Evolutionary conservation across 2,113 vertebrate genomes (phyloP), one percentile per base, ranked within the genome.

Genomic region (Coptodon bakossiorum): DNA sequence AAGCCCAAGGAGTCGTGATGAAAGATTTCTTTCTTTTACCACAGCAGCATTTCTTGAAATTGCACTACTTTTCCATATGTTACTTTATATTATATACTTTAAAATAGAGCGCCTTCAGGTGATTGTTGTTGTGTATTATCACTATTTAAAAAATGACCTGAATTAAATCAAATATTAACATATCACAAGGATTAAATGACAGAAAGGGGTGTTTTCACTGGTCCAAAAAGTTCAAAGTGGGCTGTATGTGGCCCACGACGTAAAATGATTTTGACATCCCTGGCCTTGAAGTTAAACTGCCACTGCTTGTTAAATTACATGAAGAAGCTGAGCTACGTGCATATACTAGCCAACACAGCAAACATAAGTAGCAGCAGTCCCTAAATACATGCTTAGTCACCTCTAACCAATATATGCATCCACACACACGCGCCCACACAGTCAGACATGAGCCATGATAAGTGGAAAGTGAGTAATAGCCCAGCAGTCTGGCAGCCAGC

Each of bases 391-490:
- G 43, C 84, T 88, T 83, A 24, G 11, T 90, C 80, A 82, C 40
- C 52, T 83, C 66, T 29, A 82, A 88, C 83, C 82, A 85, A 84
- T 90, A 53, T 81, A 87, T 86, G 83, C 82, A 56, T n/a, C 27
- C 81, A 80, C 38, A 54, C 80, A 66, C 85, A 66, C 81, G 52
- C 48, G 57, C 81, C 83, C 45, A 84, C 86, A 82, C 86, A 86
- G 79, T 84, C 78, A 92, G 80, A 93, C 68, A 91, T 93, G 92
- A 92, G 90, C 36, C 71, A 78, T 93, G 92, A 94, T 97, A 96
- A 97, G 95, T 96, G 96, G 94, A 90, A 83, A 93, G 95, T 96
- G 96, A 97, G 93, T 96, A 96, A 97, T 96, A 94, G 96, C 92
- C 86, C 45, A 17, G 88, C 86, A 93, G 93, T 95, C 95, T 95